Evolutionary conservation across 2,888 invertebrate species (phyloP).

Genomic region (Galerucella calmariensis): DNA sequence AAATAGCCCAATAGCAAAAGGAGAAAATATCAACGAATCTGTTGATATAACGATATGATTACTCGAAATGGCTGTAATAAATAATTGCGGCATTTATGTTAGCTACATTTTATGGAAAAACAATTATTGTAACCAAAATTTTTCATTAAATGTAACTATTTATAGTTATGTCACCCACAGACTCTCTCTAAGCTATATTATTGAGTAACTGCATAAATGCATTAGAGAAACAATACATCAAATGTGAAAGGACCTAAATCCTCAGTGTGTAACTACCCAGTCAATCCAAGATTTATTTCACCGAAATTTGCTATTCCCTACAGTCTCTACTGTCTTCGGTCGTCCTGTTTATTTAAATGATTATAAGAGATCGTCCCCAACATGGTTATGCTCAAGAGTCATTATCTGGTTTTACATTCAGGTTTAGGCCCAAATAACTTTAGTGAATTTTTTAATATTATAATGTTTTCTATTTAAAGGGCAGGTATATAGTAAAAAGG

Average conservation of each 20-base stretch:
- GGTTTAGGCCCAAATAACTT: neutral
- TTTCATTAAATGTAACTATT: neutral
- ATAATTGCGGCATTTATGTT: too few species aligned
- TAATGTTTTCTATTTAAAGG: neutral
- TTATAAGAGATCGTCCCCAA: neutral
- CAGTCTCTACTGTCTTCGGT: constrained; percentile 11
- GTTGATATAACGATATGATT: too few species aligned
- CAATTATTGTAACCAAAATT: neutral
- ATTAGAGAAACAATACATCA: neutral
- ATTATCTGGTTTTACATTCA: neutral
- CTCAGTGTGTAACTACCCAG: neutral
- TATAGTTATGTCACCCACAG: neutral
- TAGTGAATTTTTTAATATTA: neutral
- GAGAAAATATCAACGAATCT: too few species aligned
- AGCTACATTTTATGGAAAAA: neutral
- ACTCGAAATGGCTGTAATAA: too few species aligned
- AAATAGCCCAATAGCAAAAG: too few species aligned
- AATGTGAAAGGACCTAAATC: neutral
- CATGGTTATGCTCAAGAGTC: neutral
- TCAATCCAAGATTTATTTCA: neutral
- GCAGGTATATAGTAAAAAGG: neutral
- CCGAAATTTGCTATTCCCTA: constrained; percentile 6
- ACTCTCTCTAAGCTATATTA: neutral
- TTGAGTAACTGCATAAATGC: neutral
- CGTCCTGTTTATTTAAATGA: constrained; percentile 6